Conservation (phyloP, 2,888 invertebrate genomes). For the Drosophila histrio region DNA sequence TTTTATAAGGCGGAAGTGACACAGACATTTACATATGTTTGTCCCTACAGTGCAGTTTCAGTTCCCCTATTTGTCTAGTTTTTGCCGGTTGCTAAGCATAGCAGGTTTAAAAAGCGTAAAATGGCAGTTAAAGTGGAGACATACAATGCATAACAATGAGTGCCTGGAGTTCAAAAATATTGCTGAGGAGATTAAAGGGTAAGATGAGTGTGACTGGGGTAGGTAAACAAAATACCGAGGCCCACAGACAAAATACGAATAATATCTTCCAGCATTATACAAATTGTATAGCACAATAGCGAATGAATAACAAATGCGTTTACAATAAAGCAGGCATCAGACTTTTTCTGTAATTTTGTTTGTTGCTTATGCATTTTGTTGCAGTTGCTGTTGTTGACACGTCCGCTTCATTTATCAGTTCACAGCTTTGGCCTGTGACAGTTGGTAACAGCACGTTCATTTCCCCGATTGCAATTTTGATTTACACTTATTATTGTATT, state of each 20-base stretch:
- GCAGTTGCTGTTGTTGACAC: slow-evolving; percentile 24
- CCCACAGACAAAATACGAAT: neutral
- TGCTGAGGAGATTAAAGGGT: neutral
- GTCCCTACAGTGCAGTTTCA: neutral
- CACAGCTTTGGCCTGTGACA: slow-evolving; percentile 28
- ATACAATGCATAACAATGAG: slow-evolving; percentile 52
- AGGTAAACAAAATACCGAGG: slow-evolving; percentile 9
- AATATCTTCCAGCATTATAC: slow-evolving; percentile 13
- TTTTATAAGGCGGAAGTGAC: neutral
- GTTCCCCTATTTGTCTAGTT: neutral
- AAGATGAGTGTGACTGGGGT: slow-evolving; percentile 6
- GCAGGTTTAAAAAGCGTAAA: neutral
- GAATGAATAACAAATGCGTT: neutral
- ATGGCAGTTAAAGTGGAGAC: slow-evolving; percentile 16
- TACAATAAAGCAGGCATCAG: neutral
- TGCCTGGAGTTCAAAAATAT: neutral
- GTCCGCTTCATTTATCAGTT: slow-evolving; percentile 48
- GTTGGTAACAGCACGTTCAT: neutral
- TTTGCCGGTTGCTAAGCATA: neutral
- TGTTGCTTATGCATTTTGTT: neutral
- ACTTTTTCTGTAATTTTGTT: neutral
- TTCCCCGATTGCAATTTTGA: neutral
- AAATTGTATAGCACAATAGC: slow-evolving; percentile 7
- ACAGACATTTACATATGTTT: neutral
- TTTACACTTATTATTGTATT: neutral